Conservation (phyloP, 2,888 invertebrate genomes). For the Neoscelio sp. region DNA sequence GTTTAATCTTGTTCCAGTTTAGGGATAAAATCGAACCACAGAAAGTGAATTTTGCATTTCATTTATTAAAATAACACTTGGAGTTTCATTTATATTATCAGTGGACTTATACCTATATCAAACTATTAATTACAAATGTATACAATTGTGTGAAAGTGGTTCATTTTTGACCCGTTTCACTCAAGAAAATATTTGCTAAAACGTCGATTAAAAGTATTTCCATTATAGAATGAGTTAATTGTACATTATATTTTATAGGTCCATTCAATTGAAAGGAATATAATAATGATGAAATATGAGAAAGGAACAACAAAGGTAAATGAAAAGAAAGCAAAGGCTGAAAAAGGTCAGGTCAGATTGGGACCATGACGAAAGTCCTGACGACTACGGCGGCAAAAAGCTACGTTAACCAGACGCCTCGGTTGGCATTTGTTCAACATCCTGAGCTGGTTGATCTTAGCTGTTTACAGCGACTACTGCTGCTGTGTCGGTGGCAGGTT, state of each 20-base stretch:
- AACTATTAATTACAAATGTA: too few relatives aligned
- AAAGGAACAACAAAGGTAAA: slow-evolving; percentile 15
- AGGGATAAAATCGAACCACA: too few relatives aligned
- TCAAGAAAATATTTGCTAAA: too few relatives aligned
- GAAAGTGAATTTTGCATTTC: too few relatives aligned
- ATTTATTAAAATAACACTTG: too few relatives aligned
- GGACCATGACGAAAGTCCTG: slow-evolving; percentile 64
- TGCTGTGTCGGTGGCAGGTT: slow-evolving; percentile 62
- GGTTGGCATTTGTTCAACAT: slow-evolving; percentile 66
- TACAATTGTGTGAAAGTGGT: too few relatives aligned
- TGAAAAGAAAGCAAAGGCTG: slow-evolving; percentile 2
- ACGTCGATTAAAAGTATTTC: too few relatives aligned
- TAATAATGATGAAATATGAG: slow-evolving; percentile 6
- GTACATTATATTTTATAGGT: background rate
- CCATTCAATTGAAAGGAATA: slow-evolving; percentile 1
- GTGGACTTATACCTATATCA: too few relatives aligned
- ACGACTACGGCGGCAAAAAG: slow-evolving; percentile 57
- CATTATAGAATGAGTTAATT: too few relatives aligned
- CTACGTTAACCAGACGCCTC: slow-evolving; percentile 68
- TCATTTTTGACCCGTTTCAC: too few relatives aligned
- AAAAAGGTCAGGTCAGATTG: slow-evolving; percentile 66
- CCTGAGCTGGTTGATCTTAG: slow-evolving; percentile 56
- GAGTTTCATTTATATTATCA: too few relatives aligned
- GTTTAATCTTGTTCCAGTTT: too few relatives aligned
- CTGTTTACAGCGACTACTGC: slow-evolving; percentile 58